Evolutionary conservation across 2,113 vertebrate genomes (phyloP), one percentile per base, ranked within the genome.

Genomic region (Gobiocypris rarus): DNA sequence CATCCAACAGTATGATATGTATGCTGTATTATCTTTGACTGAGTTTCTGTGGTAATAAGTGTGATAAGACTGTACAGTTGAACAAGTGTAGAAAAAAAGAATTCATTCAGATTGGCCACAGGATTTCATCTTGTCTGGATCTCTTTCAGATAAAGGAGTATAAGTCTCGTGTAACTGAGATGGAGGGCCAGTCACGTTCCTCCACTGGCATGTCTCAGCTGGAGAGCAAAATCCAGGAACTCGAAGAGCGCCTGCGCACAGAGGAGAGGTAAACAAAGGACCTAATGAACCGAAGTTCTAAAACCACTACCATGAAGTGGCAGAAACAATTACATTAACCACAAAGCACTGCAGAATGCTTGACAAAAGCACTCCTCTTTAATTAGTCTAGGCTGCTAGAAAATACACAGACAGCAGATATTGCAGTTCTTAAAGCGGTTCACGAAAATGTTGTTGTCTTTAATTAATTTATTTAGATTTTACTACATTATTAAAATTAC

Each of bases 131-230:
- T 75, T 22, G 54, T 3, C 31, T 65, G 10, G 43, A 48, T 22
- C 71, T 69, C 67, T 3, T 56, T 81, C 88, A 99, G 97, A 94
- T 97, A 88, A 99, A 98, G 91, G 97, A 99, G 86, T 91, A 97
- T 88, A 97, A 95, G 92, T 92, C 86, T 83, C 95, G 97, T 9
- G 74, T 99, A 85, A 92, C 95, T 5, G 96, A 94, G 81, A 95
- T 93, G 13, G 97, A 98, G 90, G 96, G 96, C 9, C 94, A 96
- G 85, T 95, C 95, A 75, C 95, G 95, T 34, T 94, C 96, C 80
- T 95, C 87, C 0, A 85, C 90, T 81, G 96, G 92, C 85, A 28
- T 97, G 34, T 93, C 95, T 1, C 97, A 97, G 90, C 94, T 99
- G 85, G 97, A 98, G 85, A 94, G 92, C 11, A 95, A 89, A 86